Evolutionary conservation across 2,797 vertebrate species (phyloP).

Genomic region (Sebastes vulpes): DNA sequence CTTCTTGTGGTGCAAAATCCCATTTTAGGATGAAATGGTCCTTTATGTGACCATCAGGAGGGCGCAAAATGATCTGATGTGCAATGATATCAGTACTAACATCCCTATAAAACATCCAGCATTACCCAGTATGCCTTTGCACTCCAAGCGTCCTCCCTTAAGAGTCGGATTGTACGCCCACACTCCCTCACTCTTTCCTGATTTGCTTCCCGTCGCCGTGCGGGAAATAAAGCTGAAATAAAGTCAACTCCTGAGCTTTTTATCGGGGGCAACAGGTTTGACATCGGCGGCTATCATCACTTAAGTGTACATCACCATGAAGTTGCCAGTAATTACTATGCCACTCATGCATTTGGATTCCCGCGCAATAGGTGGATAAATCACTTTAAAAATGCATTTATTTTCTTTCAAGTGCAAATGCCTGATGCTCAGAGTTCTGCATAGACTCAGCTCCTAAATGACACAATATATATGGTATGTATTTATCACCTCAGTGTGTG

Average conservation of each 20-base stretch:
- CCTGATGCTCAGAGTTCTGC: neutral
- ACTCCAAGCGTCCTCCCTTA: neutral
- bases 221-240: neutral
- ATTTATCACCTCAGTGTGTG: neutral
- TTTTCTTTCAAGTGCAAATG: neutral
- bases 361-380: neutral
- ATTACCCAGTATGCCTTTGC: neutral
- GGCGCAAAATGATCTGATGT: neutral
- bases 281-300: constrained; percentile 8
- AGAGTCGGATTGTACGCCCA: constrained; percentile 8
- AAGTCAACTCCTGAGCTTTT: constrained; percentile 11
- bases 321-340: constrained; percentile 11
- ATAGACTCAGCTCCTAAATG: neutral
- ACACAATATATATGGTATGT: neutral
- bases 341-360: constrained; percentile 9
- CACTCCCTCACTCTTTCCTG: neutral
- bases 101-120: constrained; percentile 11
- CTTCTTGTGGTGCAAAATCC: neutral
- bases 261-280: neutral
- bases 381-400: constrained; percentile 3
- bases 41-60: neutral
- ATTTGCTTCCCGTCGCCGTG: neutral
- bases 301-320: neutral
- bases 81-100: constrained; percentile 4
- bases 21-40: constrained; percentile 11